A percentile compares a stretch with the other conserved stretches of the same genome.
These are phyloP conservation scores for Drosophila kanekoi DNA, from an alignment of 2,888 invertebrate species.

Conservation along the genomic window DNA sequence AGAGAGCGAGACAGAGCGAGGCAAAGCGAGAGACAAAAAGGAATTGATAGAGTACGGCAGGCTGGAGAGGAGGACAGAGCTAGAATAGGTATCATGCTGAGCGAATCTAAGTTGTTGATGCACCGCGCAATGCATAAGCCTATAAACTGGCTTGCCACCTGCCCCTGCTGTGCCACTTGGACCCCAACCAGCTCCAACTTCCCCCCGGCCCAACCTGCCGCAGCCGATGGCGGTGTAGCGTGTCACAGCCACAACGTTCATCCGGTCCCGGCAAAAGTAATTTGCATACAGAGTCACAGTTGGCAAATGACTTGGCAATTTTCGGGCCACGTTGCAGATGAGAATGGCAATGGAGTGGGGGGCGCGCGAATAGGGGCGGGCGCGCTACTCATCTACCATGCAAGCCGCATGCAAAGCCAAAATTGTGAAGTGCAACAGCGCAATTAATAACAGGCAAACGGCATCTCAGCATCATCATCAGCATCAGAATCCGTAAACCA, in stretches of 20 bases:
- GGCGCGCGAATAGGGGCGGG: not conserved
- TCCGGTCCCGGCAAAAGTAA: constrained; percentile 60
- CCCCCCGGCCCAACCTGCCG: too few relatives aligned
- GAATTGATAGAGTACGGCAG: not conserved
- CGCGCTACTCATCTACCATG: constrained; percentile 45
- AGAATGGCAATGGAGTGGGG: not conserved
- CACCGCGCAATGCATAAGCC: constrained; percentile 41
- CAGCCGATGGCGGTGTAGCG: not conserved
- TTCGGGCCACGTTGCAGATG: constrained; percentile 26
- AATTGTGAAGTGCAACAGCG: constrained; percentile 68
- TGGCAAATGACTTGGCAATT: constrained; percentile 68
- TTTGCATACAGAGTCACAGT: constrained; percentile 67
- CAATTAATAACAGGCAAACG: constrained; percentile 67
- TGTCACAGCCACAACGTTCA: constrained; percentile 36
- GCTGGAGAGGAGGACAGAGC: not conserved
- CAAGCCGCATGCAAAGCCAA: constrained; percentile 50
- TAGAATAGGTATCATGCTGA: not conserved
- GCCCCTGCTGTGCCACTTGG: constrained; percentile 1
- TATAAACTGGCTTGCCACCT: constrained; percentile 17
- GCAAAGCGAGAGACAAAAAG: not conserved
- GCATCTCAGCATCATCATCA: constrained; percentile 47
- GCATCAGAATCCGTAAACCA: constrained; percentile 23
- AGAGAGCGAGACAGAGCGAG: not conserved
- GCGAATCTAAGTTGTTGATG: constrained; percentile 22
- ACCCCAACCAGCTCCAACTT: too few relatives aligned